Base-by-base conservation (phyloP, 2,888 invertebrate genomes). In the Dastarcus helophoroides region DNA sequence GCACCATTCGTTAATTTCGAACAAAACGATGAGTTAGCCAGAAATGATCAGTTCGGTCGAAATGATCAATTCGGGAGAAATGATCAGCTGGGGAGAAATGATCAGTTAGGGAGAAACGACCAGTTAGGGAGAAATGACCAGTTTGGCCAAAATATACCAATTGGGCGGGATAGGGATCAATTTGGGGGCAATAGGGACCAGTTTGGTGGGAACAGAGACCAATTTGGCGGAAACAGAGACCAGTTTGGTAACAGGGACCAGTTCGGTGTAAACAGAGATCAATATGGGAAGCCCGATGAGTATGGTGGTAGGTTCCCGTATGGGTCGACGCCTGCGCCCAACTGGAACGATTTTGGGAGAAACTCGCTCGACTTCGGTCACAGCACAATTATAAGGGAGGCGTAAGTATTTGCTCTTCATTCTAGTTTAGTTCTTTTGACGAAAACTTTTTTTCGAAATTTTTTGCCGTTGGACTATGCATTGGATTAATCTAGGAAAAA, bases 351-450 rank as follows among this genome's bases (percentile, higher is more conserved):
- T 3, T 33, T 29, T 13, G 33, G 29, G 19, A 23, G 7, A 14
- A 23, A 22, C 13, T 22, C 24, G 19, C 26, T 27, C 4, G 12
- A 26, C 3, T 23, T 23, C 11, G 10, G 10, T 9, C 24, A 25
- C 15, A 41, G 36, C 8, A 49, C 51, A 1, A 45, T 53, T 23
- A 59, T 59, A 17, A 47, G 43, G 36, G 58, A 59, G 43, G 52
- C 55, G 56, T 58, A 48, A 52, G 53, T 46, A 14, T 28, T 36
- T 16, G n/a, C 22, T 25, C 7, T 15, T 17, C 4, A 6, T 8
- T 14, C 29, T 9, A 14, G 2, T n/a, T n/a, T n/a, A n/a, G n/a
- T n/a, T n/a, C n/a, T n/a, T n/a, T 2, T 12, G 3, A 11, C 23
- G 13, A 13, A 8, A 28, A n/a, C n/a, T n/a, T n/a, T n/a, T n/a